Percentiles rank a stretch among this genome's conserved stretches.
phyloP scores from a whole-genome alignment of 2,113 vertebrate genomes.

The Vulpes lagopus region DNA sequence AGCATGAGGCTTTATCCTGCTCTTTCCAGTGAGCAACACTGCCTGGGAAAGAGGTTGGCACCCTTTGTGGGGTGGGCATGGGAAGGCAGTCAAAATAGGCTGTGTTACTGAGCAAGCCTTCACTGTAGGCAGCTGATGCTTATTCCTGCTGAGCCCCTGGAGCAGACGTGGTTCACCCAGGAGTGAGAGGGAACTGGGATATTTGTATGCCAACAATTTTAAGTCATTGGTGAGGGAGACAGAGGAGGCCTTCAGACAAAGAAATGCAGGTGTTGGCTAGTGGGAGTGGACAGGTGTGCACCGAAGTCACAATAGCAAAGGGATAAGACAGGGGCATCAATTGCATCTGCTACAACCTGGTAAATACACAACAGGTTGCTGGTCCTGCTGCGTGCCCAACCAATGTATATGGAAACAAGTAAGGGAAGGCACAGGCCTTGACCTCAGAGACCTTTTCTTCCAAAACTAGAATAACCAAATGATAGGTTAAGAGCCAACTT shows the following conservation, averaged over 20 bases:
- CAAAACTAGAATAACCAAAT: neutral
- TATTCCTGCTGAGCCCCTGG: neutral
- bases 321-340: accelerated
- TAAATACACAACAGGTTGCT: neutral
- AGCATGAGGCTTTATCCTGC: neutral
- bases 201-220: neutral
- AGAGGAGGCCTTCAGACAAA: neutral
- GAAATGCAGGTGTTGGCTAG: neutral
- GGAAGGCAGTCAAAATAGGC: neutral
- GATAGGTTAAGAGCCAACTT: neutral
- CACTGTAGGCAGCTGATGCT: neutral
- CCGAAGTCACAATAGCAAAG: neutral
- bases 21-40: neutral
- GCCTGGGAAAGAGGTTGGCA: neutral
- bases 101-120: neutral
- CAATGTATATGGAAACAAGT: neutral
- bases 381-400: neutral
- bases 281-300: neutral
- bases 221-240: neutral
- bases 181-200: neutral
- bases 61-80: neutral
- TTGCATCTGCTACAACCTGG: neutral
- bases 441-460: neutral
- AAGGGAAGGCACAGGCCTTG: neutral
- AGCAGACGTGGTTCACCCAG: neutral